A percentile compares a stretch with the other conserved stretches of the same genome.
Conservation (phyloP, 1,140 invertebrate genomes). For the Melitaea cinxia region DNA sequence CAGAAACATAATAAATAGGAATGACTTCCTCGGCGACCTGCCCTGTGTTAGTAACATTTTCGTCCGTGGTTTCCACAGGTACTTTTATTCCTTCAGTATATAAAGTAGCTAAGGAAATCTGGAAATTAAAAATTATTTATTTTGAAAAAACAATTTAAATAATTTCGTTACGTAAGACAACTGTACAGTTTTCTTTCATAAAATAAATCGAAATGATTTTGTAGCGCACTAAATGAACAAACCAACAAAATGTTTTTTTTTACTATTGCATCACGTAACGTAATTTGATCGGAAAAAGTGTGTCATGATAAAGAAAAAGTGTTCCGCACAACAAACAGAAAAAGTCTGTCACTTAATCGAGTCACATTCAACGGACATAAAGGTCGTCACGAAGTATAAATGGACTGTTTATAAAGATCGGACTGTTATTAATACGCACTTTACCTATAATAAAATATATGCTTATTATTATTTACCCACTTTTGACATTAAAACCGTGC, state of each 20-base stretch:
- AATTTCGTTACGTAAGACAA: conserved; percentile 15
- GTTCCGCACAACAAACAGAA: conserved; percentile 38
- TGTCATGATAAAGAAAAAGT: conserved; percentile 59
- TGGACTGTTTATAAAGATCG: background rate
- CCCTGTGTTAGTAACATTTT: conserved; percentile 23
- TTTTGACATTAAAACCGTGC: too few species aligned
- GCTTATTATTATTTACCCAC: too few species aligned
- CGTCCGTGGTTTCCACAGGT: conserved; percentile 49
- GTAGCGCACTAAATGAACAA: conserved; percentile 16
- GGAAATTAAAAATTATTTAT: conserved; percentile 41
- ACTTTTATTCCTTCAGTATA: conserved; percentile 56
- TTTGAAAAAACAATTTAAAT: conserved; percentile 1
- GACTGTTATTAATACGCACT: background rate
- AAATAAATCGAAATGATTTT: conserved; percentile 21
- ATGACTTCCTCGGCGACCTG: conserved; percentile 30
- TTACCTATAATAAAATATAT: background rate
- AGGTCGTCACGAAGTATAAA: conserved; percentile 14
- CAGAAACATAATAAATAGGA: conserved; percentile 53
- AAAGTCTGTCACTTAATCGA: conserved; percentile 18
- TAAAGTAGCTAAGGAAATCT: conserved; percentile 48
- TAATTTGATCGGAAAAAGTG: conserved; percentile 63
- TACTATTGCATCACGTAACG: conserved; percentile 58
- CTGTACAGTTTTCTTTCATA: conserved; percentile 14
- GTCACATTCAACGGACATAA: conserved; percentile 10
- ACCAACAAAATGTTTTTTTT: conserved; percentile 16